Evolutionary conservation across 2,888 invertebrate species (phyloP).

Genomic region (Megamerina dolium): DNA sequence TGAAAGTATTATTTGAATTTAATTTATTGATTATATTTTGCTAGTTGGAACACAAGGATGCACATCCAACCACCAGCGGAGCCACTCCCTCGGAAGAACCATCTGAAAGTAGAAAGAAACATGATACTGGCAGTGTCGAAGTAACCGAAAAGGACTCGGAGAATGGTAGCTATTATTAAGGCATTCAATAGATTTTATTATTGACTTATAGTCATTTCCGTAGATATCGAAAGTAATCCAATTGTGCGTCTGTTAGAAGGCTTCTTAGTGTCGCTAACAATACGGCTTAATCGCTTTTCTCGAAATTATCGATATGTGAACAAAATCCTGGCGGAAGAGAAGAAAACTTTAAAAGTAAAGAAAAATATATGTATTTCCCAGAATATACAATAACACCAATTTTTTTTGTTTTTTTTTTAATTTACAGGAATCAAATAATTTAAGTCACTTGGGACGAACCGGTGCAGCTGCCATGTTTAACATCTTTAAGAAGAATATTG

Average conservation of each 20-base stretch:
- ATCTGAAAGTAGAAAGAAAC: constrained; percentile 35
- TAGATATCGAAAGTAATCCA: constrained; percentile 39
- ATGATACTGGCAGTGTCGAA: constrained; percentile 35
- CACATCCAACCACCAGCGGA: constrained; percentile 23
- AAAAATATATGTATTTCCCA: too few species aligned
- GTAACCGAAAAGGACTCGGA: constrained; percentile 38
- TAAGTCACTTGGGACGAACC: constrained; percentile 60
- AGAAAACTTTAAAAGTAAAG: constrained; percentile 75
- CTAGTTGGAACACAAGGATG: too few species aligned
- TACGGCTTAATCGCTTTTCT: constrained; percentile 77
- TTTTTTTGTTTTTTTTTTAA: constrained; percentile 4
- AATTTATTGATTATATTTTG: too few species aligned
- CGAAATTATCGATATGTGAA: constrained; percentile 93
- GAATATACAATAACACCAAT: constrained; percentile 16
- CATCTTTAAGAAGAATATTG: constrained; percentile 42
- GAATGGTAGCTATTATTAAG: constrained; percentile 17
- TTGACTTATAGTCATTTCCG: too few species aligned
- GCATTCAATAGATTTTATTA: not conserved
- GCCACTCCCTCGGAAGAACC: constrained; percentile 26
- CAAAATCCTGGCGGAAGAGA: constrained; percentile 79
- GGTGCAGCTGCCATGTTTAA: constrained; percentile 54
- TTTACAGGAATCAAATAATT: constrained; percentile 63
- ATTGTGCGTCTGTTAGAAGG: constrained; percentile 43
- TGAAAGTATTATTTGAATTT: too few species aligned
- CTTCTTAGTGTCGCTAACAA: constrained; percentile 70